These are phyloP conservation scores for Apamea epomidion DNA, from an alignment of 2,888 invertebrate genomes.

Conservation along the genomic window DNA sequence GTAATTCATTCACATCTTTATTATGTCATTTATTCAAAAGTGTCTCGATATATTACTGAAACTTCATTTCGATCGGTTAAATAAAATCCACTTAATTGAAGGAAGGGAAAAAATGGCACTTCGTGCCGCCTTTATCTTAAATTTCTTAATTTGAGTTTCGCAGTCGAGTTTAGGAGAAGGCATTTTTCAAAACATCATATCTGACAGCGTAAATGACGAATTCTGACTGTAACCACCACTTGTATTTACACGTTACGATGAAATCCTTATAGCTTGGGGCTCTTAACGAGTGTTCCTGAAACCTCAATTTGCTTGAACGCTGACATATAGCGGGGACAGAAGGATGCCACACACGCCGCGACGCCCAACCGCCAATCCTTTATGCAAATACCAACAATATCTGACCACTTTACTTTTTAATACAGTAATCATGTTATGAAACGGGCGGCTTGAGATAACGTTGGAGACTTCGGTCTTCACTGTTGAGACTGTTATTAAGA, in stretches of 20 bases:
- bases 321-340: conserved; percentile 73
- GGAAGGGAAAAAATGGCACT: conserved; percentile 33
- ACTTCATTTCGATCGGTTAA: conserved; percentile 47
- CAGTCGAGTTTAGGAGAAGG: conserved; percentile 40
- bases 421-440: conserved; percentile 76
- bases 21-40: conserved; percentile 79
- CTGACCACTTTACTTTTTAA: conserved; percentile 73
- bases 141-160: conserved; percentile 47
- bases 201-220: conserved; percentile 73
- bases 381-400: conserved; percentile 84
- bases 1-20: conserved; percentile 84
- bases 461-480: conserved; percentile 47
- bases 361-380: conserved; percentile 79
- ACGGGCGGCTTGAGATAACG: conserved; percentile 67
- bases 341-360: conserved; percentile 81
- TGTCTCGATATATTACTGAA: conserved; percentile 62
- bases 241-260: conserved; percentile 68
- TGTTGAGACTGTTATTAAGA: conserved; percentile 56
- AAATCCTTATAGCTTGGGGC: conserved; percentile 68
- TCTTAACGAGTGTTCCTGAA: conserved; percentile 82
- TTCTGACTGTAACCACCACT: conserved; percentile 63
- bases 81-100: conserved; percentile 58
- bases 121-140: conserved; percentile 28
- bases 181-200: conserved; percentile 61
- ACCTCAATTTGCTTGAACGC: conserved; percentile 79